Percentiles rank a stretch among this genome's conserved stretches.
Evolutionary conservation across 1,140 invertebrate genomes (phyloP).

Genomic region (Proctacanthus coquilletti): DNA sequence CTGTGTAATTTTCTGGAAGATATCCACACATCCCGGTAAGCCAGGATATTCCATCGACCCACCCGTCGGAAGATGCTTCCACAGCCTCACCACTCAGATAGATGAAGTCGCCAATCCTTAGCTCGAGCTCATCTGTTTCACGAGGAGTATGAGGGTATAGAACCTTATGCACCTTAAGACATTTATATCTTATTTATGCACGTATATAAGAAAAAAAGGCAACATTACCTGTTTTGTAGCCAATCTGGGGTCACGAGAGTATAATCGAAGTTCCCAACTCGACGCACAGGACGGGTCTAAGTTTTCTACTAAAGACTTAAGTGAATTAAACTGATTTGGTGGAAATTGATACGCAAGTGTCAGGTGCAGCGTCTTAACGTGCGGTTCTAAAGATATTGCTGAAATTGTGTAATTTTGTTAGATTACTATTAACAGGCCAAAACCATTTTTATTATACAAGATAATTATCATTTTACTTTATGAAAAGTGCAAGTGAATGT

Average conservation of each 20-base stretch:
- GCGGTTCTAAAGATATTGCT: constrained; percentile 56
- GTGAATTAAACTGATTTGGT: constrained; percentile 45
- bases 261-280: constrained; percentile 74
- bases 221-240: constrained; percentile 53
- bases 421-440: no score
- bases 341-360: constrained; percentile 80
- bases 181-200: not conserved
- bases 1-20: constrained; percentile 66
- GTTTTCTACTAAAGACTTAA: constrained; percentile 56
- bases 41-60: constrained; percentile 79
- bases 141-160: constrained; percentile 59
- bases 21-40: constrained; percentile 63
- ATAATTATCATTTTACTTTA: no score
- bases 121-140: constrained; percentile 68
- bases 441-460: no score
- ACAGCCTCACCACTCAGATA: constrained; percentile 61
- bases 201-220: not conserved
- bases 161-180: constrained; percentile 57
- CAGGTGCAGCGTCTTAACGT: constrained; percentile 71
- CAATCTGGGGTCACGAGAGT: constrained; percentile 63
- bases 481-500: no score
- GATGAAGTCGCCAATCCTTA: constrained; percentile 72
- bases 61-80: constrained; percentile 59
- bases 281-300: constrained; percentile 45
- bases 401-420: no score